These are phyloP conservation scores for Drosophila elegans DNA, from an alignment of 1,140 invertebrate genomes.

Conservation along the genomic window DNA sequence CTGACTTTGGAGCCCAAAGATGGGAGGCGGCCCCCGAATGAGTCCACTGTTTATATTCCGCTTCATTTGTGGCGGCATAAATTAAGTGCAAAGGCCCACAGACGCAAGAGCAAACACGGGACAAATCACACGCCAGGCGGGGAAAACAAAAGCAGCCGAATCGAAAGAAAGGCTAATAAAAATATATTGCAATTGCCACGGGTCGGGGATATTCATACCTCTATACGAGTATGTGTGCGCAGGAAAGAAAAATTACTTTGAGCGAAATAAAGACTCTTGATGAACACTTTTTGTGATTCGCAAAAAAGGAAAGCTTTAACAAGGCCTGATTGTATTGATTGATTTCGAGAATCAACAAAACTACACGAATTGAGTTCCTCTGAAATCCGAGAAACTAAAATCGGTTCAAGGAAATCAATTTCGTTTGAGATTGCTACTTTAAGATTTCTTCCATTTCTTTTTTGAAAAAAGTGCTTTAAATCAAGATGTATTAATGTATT, in stretches of 20 bases:
- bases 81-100: conserved; percentile 72
- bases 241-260: conserved; percentile 43
- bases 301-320: conserved; percentile 51
- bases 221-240: conserved; percentile 28
- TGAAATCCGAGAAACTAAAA: conserved; percentile 48
- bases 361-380: too few species aligned
- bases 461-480: too few species aligned
- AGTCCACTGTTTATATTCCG: conserved; percentile 67
- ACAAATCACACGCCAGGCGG: conserved; percentile 31
- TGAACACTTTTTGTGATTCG: conserved; percentile 46
- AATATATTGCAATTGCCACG: conserved; percentile 45
- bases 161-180: conserved; percentile 53
- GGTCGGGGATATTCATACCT: conserved; percentile 2
- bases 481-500: too few species aligned
- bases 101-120: conserved; percentile 51
- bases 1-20: conserved; percentile 28
- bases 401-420: conserved; percentile 44
- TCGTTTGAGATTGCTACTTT: conserved; percentile 31
- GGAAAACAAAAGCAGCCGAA: conserved; percentile 37
- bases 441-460: conserved; percentile 9
- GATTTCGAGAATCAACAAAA: background rate
- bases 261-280: conserved; percentile 50
- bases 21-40: background rate
- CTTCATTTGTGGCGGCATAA: conserved; percentile 75
- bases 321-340: background rate